phyloP scores from a whole-genome alignment of 2,797 vertebrate species.

The Anolis apletophallus region DNA sequence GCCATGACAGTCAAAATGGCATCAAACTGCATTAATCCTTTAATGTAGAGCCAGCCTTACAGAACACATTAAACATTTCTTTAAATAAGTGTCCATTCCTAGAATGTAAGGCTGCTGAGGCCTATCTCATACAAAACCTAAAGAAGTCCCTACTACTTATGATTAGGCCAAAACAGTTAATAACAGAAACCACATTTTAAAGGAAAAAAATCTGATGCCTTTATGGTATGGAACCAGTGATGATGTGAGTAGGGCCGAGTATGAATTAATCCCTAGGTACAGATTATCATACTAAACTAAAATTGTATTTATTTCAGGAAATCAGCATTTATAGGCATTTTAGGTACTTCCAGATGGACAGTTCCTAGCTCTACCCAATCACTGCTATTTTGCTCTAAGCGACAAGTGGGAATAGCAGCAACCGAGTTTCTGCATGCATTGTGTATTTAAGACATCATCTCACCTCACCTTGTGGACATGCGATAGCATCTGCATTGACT shows the following conservation, averaged over 20 bases:
- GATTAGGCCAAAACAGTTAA: background rate
- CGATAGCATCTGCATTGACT: background rate
- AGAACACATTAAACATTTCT: background rate
- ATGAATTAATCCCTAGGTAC: background rate
- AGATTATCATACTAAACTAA: background rate
- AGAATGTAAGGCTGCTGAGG: background rate
- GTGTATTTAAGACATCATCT: background rate
- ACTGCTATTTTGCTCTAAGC: background rate
- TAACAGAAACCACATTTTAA: background rate
- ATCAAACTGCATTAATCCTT: too few relatives aligned
- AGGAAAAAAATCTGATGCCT: background rate
- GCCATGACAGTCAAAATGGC: too few relatives aligned
- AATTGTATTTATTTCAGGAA: background rate
- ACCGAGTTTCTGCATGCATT: background rate
- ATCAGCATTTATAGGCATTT: background rate
- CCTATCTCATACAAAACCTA: background rate
- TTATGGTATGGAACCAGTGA: background rate
- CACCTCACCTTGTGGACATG: background rate
- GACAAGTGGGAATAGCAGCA: background rate
- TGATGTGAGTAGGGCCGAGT: background rate
- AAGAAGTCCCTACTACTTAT: background rate
- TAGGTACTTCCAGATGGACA: background rate
- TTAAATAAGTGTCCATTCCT: background rate
- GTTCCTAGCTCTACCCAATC: background rate
- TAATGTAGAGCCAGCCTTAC: background rate